Evolutionary conservation across 1,140 invertebrate genomes (phyloP), one percentile per base, ranked within the genome.

Genomic region (Pinna nobilis): DNA sequence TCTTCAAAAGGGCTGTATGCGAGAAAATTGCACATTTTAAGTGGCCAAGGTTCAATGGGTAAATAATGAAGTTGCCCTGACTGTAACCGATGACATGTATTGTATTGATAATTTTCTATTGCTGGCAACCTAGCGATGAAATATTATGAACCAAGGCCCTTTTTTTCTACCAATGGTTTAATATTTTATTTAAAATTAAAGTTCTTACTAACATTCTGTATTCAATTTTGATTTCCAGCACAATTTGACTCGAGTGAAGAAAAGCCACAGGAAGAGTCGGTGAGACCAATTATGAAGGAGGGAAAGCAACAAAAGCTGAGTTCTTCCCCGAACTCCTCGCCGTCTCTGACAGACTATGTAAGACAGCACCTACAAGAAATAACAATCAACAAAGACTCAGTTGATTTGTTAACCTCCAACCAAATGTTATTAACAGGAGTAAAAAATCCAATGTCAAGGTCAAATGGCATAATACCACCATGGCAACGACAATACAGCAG

Each of bases 291-390:
- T 33, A 23, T 3, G 11, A 39, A 25, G 25, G 25, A 25, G 1
- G 32, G 47, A 55, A 37, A 61, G 25, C 51, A 53, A 53, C 20
- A 28, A 1, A 18, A 35, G 15, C 37, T 33, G 3, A 59, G 18
- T 15, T 35, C 9, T 35, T 59, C 55, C 37, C 30, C 73, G 30
- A 39, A 55, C 11, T 80, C 76, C 23, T 78, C 79, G 25, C 73
- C 79, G 4, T 68, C 68, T 33, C 53, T 80, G 6, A 74, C 76
- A 13, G 79, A 80, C 32, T 80, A 76, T 50, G 37, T 80, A 1
- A 44, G 72, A 23, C 47, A 80, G 59, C 76, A 77, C 53, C n/a
- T 80, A 6, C 20, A 49, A 25, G 33, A 66, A 37, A 51, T 80
- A 3, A 23, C 53, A n/a, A 44, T 69, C n/a, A 47, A 18, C 30